A percentile compares a stretch with the other conserved stretches of the same genome.
Evolutionary conservation across 1,140 invertebrate species (phyloP).

Genomic region (Saxidomus purpurata): DNA sequence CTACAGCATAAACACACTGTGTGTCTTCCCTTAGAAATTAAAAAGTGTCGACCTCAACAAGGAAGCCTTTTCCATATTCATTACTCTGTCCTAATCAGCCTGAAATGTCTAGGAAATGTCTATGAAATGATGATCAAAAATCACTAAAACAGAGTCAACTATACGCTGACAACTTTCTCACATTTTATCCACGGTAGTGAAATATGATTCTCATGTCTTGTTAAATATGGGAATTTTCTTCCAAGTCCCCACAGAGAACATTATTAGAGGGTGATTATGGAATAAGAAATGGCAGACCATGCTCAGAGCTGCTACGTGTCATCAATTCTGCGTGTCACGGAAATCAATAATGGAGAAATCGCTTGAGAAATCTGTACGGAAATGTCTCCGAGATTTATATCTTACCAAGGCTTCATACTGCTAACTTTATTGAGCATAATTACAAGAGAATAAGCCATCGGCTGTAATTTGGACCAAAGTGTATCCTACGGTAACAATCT

Average conservation of each 20-base stretch:
- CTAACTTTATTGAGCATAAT: slow-evolving; percentile 25
- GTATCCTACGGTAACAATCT: not conserved
- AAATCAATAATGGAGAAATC: slow-evolving; percentile 31
- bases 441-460: not conserved
- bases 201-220: slow-evolving; percentile 27
- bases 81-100: not conserved
- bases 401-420: not conserved
- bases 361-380: slow-evolving; percentile 35
- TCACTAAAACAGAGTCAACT: not conserved
- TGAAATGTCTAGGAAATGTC: not conserved
- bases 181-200: not conserved
- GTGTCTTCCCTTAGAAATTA: too few species aligned
- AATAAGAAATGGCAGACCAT: slow-evolving; percentile 32
- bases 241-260: slow-evolving; percentile 5
- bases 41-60: not conserved
- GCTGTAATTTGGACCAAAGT: slow-evolving; percentile 19
- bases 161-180: slow-evolving; percentile 10
- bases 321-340: slow-evolving; percentile 32
- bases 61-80: not conserved
- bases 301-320: slow-evolving; percentile 17
- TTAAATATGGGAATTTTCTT: slow-evolving; percentile 47
- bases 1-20: too few species aligned
- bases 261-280: slow-evolving; percentile 38
- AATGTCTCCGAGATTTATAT: slow-evolving; percentile 50
- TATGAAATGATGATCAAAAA: not conserved